Base-by-base conservation (phyloP, 2,888 invertebrate species). In the Noctua janthe region DNA sequence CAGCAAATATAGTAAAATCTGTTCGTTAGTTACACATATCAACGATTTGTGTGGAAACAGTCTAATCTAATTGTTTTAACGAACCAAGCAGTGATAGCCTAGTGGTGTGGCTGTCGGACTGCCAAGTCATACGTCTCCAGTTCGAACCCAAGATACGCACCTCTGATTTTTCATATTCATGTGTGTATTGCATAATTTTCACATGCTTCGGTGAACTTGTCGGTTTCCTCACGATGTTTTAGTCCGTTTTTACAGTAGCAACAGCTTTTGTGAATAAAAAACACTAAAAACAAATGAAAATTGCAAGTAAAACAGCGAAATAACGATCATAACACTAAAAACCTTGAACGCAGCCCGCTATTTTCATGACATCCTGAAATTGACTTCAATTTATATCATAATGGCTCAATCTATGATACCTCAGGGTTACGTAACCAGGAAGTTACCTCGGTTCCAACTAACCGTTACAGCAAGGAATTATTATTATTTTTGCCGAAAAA, bases 1-100 rank as follows among this genome's bases (percentile, higher is more conserved):
- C 2, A 4, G 76, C 23, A 64, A 78, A 82, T 80, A 80, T 71
- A 71, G 72, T 85, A 78, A 82, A 86, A 78, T 10, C 15, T 20
- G 51, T 59, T 54, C 59, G 73, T 74, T 59, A 51, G 56, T 76
- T 49, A 17, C 59, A 54, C 39, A 74, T 74, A 39, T 62, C 51
- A 74, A 11, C 49, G 49, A 73, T 74, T 71, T 76, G 64, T 51
- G 73, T 72, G n/a, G 67, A 77, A 78, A 59, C 20, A 23, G 35
- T 17, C 56, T 59, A 29, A 69, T 78, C 35, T 29, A 29, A 29
- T 29, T 59, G 20, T 13, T 62, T 35, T 29, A 47, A 11, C 11
- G 47, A 47, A 11, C 47, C 47, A 47, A 47, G 47, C 47, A 10
- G 47, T 11, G 11, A 47, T 47, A 47, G 47, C 47, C 11, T 47